Percentiles rank a stretch among this genome's conserved stretches.
phyloP scores from a whole-genome alignment of 2,797 vertebrate species.

The Helostoma temminkii region DNA sequence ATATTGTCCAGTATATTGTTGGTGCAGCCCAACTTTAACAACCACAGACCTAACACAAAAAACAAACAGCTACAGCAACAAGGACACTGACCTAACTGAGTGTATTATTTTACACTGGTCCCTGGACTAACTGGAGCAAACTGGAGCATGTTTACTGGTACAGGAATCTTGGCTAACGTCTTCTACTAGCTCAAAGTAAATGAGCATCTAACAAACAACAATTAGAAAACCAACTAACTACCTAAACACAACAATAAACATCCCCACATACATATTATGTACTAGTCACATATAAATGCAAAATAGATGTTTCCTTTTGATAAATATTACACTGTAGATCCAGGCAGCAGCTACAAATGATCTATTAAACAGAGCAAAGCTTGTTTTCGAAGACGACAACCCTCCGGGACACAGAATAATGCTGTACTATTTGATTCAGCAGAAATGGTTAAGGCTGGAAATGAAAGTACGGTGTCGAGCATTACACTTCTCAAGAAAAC shows the following conservation, averaged over 20 bases:
- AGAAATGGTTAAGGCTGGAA: slow-evolving; percentile 5
- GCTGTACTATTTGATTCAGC: slow-evolving; percentile 25
- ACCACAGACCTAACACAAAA: background rate
- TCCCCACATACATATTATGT: slow-evolving; percentile 23
- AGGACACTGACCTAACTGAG: slow-evolving; percentile 38
- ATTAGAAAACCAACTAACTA: slow-evolving; percentile 70
- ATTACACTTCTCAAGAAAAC: slow-evolving; percentile 30
- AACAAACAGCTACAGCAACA: slow-evolving; percentile 23
- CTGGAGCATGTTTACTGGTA: slow-evolving; percentile 39
- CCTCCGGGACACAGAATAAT: slow-evolving; percentile 52
- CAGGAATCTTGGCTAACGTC: slow-evolving; percentile 36
- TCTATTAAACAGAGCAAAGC: slow-evolving; percentile 7
- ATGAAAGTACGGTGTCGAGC: slow-evolving; percentile 14
- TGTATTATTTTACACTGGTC: slow-evolving; percentile 36
- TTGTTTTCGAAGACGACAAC: slow-evolving; percentile 35
- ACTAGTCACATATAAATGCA: slow-evolving; percentile 7
- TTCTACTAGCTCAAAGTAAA: slow-evolving; percentile 25
- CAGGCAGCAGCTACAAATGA: background rate
- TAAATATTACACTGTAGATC: background rate
- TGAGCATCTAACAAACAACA: slow-evolving; percentile 46
- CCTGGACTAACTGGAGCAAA: slow-evolving; percentile 49
- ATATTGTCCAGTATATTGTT: background rate
- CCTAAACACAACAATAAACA: slow-evolving; percentile 19
- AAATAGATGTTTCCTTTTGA: background rate
- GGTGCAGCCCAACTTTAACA: background rate